phyloP scores from a whole-genome alignment of 2,113 vertebrate species.

The Oncorhynchus nerka region DNA sequence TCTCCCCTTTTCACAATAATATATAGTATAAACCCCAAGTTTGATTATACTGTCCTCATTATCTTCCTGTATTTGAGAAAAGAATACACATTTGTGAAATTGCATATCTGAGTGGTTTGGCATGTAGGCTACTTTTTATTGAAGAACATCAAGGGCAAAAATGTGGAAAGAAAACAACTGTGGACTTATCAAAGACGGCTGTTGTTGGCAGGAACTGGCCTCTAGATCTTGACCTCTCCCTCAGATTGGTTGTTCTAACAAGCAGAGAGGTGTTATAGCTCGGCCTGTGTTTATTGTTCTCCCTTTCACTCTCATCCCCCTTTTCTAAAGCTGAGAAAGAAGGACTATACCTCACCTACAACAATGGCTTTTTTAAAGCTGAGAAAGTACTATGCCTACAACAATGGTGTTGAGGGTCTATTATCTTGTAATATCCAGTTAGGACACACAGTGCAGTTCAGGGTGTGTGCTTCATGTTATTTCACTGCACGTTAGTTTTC shows the following conservation, averaged over 20 bases:
- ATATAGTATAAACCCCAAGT: neutral
- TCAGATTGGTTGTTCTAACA: slow-evolving; percentile 12
- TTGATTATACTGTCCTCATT: neutral
- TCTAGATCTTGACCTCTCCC: slow-evolving; percentile 9
- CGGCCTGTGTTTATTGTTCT: neutral
- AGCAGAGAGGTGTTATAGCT: neutral
- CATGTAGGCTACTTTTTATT: neutral
- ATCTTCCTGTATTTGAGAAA: neutral
- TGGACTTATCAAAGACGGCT: slow-evolving; percentile 11
- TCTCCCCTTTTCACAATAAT: neutral
- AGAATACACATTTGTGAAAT: neutral
- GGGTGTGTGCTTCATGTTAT: slow-evolving; percentile 46
- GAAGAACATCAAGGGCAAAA: neutral
- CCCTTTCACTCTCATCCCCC: slow-evolving; percentile 13
- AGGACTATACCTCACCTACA: neutral
- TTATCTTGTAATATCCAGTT: neutral
- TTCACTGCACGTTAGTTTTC: slow-evolving; percentile 67
- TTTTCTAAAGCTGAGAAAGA: neutral
- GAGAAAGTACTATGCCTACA: neutral
- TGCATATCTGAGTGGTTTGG: neutral
- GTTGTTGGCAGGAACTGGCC: slow-evolving; percentile 13
- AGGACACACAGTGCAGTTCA: slow-evolving; percentile 4
- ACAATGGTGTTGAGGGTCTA: neutral
- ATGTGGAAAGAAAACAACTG: neutral
- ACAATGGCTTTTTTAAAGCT: neutral